Evolutionary conservation across 1,140 invertebrate genomes (phyloP), one percentile per base, ranked within the genome.

Genomic region (Xylocopa sonorina): DNA sequence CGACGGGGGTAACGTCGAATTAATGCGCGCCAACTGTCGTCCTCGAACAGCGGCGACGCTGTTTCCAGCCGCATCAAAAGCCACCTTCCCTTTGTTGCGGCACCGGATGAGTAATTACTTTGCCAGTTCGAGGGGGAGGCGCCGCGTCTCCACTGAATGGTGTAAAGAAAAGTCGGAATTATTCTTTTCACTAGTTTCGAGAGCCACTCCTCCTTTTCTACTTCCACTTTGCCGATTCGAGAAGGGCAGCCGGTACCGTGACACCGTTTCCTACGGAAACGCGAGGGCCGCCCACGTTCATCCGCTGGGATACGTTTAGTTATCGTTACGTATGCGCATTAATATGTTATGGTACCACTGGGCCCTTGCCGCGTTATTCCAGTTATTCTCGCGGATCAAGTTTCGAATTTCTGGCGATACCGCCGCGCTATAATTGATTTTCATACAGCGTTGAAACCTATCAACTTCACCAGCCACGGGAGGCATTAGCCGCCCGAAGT

Each of bases 391-490:
- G 2, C 55, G 46, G 46, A n/a, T n/a, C 34, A 78, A 71, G 43
- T 78, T 78, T 5, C 67, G 60, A 78, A 78, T 78, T 78, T 55
- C 34, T 12, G 3, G 41, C 46, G 53, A 78, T 58, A 51, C 41
- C n/a, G 29, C 29, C 55, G 67, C 50, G 55, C 43, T n/a, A 78
- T 78, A 78, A 78, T 69, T 78, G 75, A 78, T 71, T 78, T 78
- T 38, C 75, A 71, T 51, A 50, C 66, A 29, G 55, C 27, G 66
- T 38, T 77, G 64, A 77, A 77, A 77, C 64, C 69, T 69, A 77
- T 69, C 66, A 71, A 78, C 68, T 78, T 78, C 50, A 51, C 55
- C 55, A 48, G 32, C 34, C 66, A 58, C 53, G 32, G 46, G n/a
- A 29, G 62, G 55, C 43, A 50, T 60, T 69, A 71, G 16, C 32